These are phyloP conservation scores for Penaeus indicus DNA, from an alignment of 1,140 invertebrate genomes.

Conservation along the genomic window DNA sequence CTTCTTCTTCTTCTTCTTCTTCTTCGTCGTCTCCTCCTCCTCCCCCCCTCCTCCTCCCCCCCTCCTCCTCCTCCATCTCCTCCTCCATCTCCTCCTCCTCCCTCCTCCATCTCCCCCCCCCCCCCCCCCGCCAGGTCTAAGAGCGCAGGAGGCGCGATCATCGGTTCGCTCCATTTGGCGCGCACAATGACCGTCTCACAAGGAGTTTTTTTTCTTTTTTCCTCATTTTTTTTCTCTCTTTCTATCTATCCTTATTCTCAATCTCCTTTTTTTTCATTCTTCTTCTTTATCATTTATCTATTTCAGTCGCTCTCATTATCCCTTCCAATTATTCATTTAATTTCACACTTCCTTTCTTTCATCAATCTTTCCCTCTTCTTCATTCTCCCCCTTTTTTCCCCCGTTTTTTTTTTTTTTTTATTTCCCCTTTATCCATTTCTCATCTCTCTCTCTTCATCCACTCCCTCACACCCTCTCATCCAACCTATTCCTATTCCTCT, in stretches of 20 bases:
- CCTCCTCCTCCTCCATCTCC: background rate
- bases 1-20: background rate
- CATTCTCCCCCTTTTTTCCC: background rate
- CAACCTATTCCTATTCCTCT: slow-evolving; percentile 4
- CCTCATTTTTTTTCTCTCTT: background rate
- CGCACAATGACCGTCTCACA: background rate
- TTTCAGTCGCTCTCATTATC: background rate
- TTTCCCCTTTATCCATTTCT: too few species aligned
- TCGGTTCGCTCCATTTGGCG: too few species aligned
- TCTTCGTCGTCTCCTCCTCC: too few species aligned
- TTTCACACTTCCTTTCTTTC: background rate
- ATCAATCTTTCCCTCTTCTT: background rate
- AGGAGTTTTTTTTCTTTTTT: background rate
- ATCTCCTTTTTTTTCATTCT: background rate
- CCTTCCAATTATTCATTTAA: background rate
- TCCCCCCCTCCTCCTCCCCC: background rate
- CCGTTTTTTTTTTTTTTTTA: background rate
- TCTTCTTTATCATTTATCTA: background rate
- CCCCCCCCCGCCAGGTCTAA: background rate
- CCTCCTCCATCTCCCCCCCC: background rate
- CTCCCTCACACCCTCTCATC: background rate
- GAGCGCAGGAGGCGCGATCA: too few species aligned
- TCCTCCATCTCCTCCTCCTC: background rate
- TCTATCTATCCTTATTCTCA: background rate
- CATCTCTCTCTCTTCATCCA: background rate